A percentile compares a stretch with the other conserved stretches of the same genome.
Conservation (phyloP, 2,797 vertebrate genomes). For the Tachyglossus aculeatus region DNA sequence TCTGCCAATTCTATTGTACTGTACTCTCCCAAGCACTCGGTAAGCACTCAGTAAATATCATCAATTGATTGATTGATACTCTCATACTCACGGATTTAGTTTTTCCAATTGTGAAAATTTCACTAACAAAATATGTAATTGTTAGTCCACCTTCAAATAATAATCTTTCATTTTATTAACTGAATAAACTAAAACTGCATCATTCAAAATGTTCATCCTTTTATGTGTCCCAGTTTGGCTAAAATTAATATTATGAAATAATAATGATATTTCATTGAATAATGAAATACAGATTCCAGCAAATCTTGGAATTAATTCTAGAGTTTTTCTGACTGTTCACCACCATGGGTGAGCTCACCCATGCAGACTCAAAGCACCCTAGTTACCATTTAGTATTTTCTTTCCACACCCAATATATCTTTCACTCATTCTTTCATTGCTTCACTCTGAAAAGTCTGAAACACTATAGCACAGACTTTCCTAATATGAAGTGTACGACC, state of each 20-base stretch:
- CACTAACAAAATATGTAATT: neutral
- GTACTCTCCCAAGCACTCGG: too few relatives aligned
- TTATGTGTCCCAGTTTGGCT: neutral
- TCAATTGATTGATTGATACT: too few relatives aligned
- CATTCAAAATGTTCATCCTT: neutral
- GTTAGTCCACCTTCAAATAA: neutral
- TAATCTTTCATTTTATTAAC: neutral
- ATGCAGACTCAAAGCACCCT: too few relatives aligned
- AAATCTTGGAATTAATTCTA: too few relatives aligned
- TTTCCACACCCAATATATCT: neutral
- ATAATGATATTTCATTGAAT: too few relatives aligned
- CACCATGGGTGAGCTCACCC: too few relatives aligned
- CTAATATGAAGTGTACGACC: too few relatives aligned
- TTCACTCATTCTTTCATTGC: neutral
- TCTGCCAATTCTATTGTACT: too few relatives aligned
- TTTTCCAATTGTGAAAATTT: neutral
- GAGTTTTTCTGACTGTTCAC: too few relatives aligned
- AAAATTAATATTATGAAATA: neutral
- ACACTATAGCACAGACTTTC: neutral
- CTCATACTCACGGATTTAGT: neutral
- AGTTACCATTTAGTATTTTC: too few relatives aligned
- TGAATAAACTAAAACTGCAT: neutral
- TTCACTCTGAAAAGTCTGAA: neutral
- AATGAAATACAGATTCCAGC: too few relatives aligned
- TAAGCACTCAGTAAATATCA: too few relatives aligned